These are phyloP conservation scores for Ailurus styani DNA, from an alignment of 2,113 vertebrate genomes.

Conservation along the genomic window DNA sequence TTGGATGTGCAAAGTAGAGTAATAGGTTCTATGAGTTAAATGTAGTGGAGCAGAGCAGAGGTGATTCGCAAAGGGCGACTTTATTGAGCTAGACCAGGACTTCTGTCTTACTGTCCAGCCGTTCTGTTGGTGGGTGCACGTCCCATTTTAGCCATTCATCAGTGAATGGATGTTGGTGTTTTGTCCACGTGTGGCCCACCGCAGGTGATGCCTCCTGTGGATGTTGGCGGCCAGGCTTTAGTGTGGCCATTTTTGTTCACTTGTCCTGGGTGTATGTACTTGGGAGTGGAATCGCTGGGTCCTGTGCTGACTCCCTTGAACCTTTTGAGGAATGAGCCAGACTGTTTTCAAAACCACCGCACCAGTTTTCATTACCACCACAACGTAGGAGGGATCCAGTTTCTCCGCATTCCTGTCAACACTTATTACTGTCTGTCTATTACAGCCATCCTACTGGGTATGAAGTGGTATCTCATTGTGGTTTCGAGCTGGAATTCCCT, in stretches of 20 bases:
- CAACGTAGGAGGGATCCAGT: background rate
- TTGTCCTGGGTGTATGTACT: background rate
- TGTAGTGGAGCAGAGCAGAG: background rate
- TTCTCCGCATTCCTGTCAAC: background rate
- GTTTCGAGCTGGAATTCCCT: background rate
- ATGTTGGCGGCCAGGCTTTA: background rate
- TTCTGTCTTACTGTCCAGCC: background rate
- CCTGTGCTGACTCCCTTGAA: background rate
- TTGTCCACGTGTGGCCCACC: background rate
- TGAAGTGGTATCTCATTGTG: background rate
- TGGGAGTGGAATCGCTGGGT: background rate
- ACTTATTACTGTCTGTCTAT: background rate
- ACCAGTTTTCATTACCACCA: background rate
- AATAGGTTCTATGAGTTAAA: slow-evolving; percentile 33
- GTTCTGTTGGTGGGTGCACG: background rate
- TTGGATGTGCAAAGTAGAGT: slow-evolving; percentile 42
- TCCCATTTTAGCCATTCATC: background rate
- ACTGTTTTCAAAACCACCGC: background rate
- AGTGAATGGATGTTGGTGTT: background rate
- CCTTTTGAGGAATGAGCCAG: background rate
- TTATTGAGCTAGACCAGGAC: background rate
- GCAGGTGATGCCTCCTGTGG: background rate
- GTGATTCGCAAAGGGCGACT: background rate
- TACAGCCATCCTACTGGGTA: background rate
- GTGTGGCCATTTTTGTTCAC: background rate